Conservation (phyloP, 1,140 invertebrate genomes). For the Myzus persicae region DNA sequence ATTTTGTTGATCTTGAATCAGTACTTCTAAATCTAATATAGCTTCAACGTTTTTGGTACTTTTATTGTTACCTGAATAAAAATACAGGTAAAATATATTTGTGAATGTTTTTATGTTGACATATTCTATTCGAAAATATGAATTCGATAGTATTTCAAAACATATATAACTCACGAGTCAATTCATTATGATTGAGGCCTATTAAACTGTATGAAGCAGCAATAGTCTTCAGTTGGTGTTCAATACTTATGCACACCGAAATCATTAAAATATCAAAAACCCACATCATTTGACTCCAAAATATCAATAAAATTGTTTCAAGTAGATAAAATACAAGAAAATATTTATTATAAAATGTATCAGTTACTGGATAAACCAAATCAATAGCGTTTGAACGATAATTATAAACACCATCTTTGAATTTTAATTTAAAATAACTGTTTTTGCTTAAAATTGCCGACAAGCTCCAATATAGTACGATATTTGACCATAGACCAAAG, state of each 20-base stretch:
- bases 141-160: not conserved
- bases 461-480: not conserved
- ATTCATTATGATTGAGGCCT: not conserved
- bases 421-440: not conserved
- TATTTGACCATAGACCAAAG: not conserved
- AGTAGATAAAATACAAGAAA: not conserved
- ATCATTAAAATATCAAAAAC: not conserved
- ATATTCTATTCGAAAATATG: not conserved
- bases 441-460: not conserved
- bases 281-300: not conserved
- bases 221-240: not conserved
- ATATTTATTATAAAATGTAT: not conserved
- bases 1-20: not conserved
- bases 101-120: not conserved
- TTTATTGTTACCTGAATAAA: not conserved
- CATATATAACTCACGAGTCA: not conserved
- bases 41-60: not conserved
- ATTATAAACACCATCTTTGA: not conserved
- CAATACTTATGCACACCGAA: not conserved
- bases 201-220: not conserved
- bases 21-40: not conserved
- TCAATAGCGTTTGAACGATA: not conserved
- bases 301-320: not conserved
- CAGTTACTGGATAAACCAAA: not conserved
- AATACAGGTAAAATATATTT: not conserved